These are phyloP conservation scores for Smittia sp. DNA, from an alignment of 2,888 invertebrate genomes.

Conservation along the genomic window DNA sequence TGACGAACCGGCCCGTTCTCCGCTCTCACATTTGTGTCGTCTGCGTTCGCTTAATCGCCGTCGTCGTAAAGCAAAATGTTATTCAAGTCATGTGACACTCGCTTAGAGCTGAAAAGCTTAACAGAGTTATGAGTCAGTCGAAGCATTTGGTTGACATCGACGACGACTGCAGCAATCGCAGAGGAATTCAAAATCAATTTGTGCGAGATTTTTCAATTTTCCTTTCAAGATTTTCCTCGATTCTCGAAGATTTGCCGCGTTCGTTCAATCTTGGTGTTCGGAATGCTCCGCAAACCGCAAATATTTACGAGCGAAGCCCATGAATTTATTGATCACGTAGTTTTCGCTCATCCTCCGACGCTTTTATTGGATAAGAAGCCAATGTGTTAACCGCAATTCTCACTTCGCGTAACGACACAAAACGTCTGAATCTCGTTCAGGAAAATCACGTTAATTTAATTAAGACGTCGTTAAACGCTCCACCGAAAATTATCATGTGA, in stretches of 20 bases:
- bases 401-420: not conserved
- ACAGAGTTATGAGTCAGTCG: not conserved
- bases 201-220: slow-evolving; percentile 11
- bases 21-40: too few relatives aligned
- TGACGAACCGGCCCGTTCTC: too few relatives aligned
- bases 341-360: not conserved
- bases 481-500: not conserved
- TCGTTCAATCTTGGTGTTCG: not conserved
- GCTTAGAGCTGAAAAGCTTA: not conserved
- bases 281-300: not conserved
- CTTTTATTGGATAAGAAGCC: not conserved
- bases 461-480: slow-evolving; percentile 1
- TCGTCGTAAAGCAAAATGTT: too few relatives aligned
- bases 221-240: not conserved
- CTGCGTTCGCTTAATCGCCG: too few relatives aligned
- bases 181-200: not conserved
- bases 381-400: slow-evolving; percentile 7
- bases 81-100: slow-evolving; percentile 7
- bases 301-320: slow-evolving; percentile 1
- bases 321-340: slow-evolving; percentile 20
- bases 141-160: not conserved
- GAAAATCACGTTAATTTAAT: slow-evolving; percentile 20
- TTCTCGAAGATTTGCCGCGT: not conserved
- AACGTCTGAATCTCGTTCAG: not conserved
- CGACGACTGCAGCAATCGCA: not conserved